A percentile compares a stretch with the other conserved stretches of the same genome.
Conservation (phyloP, 2,888 invertebrate species). For the Brachylomia viminalis region DNA sequence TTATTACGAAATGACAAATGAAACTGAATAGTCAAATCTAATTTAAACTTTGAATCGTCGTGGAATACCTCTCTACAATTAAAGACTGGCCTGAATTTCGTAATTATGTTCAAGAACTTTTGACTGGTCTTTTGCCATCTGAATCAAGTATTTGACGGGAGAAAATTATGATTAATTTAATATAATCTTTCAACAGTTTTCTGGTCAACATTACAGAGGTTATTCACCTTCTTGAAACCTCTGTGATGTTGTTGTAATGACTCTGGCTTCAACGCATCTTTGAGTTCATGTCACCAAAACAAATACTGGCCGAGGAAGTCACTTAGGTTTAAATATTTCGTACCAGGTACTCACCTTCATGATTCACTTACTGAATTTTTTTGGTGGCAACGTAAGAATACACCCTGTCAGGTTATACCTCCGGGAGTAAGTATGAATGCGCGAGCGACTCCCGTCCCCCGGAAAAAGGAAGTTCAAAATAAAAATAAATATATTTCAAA, state of each 20-base stretch:
- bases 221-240: slow-evolving; percentile 12
- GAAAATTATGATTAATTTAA: slow-evolving; percentile 7
- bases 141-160: slow-evolving; percentile 15
- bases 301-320: slow-evolving; percentile 9
- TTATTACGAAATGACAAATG: slow-evolving; percentile 43
- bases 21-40: slow-evolving; percentile 42
- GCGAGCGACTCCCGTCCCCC: too few species aligned
- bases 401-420: neutral
- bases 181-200: neutral
- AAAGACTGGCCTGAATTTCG: slow-evolving; percentile 49
- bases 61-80: slow-evolving; percentile 43
- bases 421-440: neutral
- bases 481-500: too few species aligned
- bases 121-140: slow-evolving; percentile 31
- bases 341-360: neutral
- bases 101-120: slow-evolving; percentile 45
- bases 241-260: neutral
- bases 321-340: neutral
- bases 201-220: neutral
- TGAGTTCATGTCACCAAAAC: slow-evolving; percentile 8
- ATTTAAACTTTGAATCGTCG: slow-evolving; percentile 48
- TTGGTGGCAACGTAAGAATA: neutral
- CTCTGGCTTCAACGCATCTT: neutral
- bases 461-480: neutral
- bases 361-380: neutral